These are phyloP conservation scores for Troides oblongomaculatus DNA, from an alignment of 2,888 invertebrate genomes.

Conservation along the genomic window DNA sequence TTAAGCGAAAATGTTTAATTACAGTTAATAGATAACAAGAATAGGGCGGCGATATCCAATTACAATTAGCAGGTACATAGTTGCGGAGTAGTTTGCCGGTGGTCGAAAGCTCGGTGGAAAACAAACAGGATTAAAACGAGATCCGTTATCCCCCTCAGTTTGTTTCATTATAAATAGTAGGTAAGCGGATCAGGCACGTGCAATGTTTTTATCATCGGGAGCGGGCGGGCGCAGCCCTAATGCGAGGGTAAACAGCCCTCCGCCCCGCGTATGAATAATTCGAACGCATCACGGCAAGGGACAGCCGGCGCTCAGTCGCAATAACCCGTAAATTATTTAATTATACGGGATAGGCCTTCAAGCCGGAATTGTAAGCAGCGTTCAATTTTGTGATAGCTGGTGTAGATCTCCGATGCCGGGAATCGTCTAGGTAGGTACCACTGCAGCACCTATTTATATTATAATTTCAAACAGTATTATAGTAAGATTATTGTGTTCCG, in stretches of 20 bases:
- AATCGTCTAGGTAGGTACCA: too few relatives aligned
- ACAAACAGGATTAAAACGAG: constrained; percentile 54
- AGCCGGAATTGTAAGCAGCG: background rate
- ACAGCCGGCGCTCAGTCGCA: constrained; percentile 56
- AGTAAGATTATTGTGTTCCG: too few relatives aligned
- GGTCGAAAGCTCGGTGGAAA: constrained; percentile 37
- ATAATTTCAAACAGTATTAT: too few relatives aligned
- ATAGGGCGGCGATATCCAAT: constrained; percentile 6
- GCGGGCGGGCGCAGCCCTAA: constrained; percentile 51
- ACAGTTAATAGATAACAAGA: background rate
- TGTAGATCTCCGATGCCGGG: too few relatives aligned
- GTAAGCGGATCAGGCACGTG: constrained; percentile 73
- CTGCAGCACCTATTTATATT: too few relatives aligned
- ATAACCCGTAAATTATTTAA: constrained; percentile 75
- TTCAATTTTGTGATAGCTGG: background rate
- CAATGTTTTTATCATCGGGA: constrained; percentile 69
- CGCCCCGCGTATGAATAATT: constrained; percentile 74
- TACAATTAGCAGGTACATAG: constrained; percentile 24
- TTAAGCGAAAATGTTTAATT: too few relatives aligned
- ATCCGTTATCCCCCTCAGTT: constrained; percentile 36
- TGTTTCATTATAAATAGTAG: constrained; percentile 68
- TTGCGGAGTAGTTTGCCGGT: constrained; percentile 16
- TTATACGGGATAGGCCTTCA: constrained; percentile 50
- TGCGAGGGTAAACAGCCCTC: constrained; percentile 61
- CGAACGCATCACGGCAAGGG: constrained; percentile 55